Percentiles rank a stretch among this genome's conserved stretches.
Conservation (phyloP, 2,113 vertebrate genomes). For the Sinocyclocheilus maitianheensis region DNA sequence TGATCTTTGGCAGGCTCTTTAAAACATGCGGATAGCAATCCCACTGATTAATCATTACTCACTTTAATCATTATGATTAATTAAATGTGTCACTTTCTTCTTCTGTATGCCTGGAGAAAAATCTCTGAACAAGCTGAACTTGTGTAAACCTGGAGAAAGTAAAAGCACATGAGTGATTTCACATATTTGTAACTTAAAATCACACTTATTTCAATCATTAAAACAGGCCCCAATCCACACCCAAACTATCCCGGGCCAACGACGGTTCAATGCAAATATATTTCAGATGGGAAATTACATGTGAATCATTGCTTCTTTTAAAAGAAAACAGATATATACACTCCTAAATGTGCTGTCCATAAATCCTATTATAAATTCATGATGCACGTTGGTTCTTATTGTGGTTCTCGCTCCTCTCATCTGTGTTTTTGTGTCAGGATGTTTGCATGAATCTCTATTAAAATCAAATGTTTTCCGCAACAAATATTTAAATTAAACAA, state of each 20-base stretch:
- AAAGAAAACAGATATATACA: background rate
- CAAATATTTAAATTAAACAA: background rate
- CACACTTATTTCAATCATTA: background rate
- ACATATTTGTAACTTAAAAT: background rate
- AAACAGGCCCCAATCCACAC: background rate
- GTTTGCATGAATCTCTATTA: constrained; percentile 7
- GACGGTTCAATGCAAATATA: background rate
- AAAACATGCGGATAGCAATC: background rate
- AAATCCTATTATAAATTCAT: background rate
- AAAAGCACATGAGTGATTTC: background rate
- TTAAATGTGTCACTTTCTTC: constrained; percentile 20
- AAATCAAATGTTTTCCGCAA: background rate
- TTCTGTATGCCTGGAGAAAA: constrained; percentile 27
- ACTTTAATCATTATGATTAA: constrained; percentile 5
- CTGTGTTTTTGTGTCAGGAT: background rate
- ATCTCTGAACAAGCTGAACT: background rate
- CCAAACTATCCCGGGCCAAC: background rate
- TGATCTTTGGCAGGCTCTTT: constrained; percentile 19
- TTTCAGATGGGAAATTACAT: background rate
- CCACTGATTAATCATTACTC: constrained; percentile 21
- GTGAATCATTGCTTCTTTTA: background rate
- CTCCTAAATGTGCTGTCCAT: background rate
- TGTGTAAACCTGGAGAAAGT: background rate
- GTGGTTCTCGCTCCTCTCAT: background rate
- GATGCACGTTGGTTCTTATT: background rate